A percentile compares a stretch with the other conserved stretches of the same genome.
Conservation (phyloP, 2,113 vertebrate species). For the Capricornis sumatraensis region DNA sequence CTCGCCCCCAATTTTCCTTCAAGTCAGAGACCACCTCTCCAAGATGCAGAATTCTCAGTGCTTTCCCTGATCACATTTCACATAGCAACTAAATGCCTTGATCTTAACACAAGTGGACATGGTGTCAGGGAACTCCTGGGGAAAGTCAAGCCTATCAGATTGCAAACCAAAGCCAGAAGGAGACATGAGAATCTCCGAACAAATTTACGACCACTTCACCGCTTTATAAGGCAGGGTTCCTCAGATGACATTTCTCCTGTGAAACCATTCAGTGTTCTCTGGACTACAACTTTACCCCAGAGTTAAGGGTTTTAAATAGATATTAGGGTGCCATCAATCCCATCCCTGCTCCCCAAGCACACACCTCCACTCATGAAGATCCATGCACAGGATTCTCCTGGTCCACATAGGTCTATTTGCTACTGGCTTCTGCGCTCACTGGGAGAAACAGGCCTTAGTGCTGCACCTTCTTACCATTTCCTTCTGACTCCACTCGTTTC, state of each 20-base stretch:
- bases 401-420: neutral
- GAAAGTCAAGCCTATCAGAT: constrained; percentile 45
- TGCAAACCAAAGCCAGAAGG: constrained; percentile 62
- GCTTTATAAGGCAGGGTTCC: constrained; percentile 43
- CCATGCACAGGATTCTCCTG: neutral
- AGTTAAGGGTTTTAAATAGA: constrained; percentile 61
- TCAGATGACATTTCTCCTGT: constrained; percentile 69
- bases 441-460: neutral
- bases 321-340: neutral
- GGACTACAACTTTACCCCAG: constrained; percentile 62
- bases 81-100: constrained; percentile 13
- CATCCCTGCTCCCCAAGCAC: neutral
- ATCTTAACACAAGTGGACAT: constrained; percentile 51
- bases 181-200: constrained; percentile 29
- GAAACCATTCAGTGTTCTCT: constrained; percentile 67
- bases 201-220: constrained; percentile 58
- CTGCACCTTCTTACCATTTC: neutral
- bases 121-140: neutral
- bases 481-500: constrained; percentile 66
- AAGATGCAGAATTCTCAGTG: constrained; percentile 14
- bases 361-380: neutral
- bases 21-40: neutral
- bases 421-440: neutral
- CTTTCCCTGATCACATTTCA: constrained; percentile 49
- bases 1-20: neutral